phyloP scores from a whole-genome alignment of 2,888 invertebrate species.

The Drosophila putrida region DNA sequence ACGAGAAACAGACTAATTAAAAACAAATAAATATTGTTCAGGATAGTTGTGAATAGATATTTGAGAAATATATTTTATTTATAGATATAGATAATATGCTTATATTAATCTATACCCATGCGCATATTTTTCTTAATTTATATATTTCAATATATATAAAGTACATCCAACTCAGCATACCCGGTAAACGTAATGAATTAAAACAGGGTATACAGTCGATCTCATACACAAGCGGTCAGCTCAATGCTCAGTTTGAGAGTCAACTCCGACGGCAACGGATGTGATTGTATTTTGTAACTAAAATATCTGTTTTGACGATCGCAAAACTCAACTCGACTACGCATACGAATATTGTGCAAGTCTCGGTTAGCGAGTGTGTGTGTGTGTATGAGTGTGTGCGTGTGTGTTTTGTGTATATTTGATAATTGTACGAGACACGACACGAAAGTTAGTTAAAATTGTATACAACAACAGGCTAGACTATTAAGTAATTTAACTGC shows the following conservation, averaged over 20 bases:
- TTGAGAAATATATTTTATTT: too few species aligned
- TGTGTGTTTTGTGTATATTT: constrained; percentile 22
- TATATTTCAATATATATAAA: too few species aligned
- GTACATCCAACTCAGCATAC: too few species aligned
- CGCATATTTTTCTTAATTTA: too few species aligned
- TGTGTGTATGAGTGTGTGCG: constrained; percentile 1
- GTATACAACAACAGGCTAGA: constrained; percentile 23
- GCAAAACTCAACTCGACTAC: constrained; percentile 7
- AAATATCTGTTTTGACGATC: constrained; percentile 5
- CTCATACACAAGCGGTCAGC: not conserved
- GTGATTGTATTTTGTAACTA: constrained; percentile 16
- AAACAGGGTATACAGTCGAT: constrained; percentile 1
- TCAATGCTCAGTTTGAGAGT: constrained; percentile 51
- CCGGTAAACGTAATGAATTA: too few species aligned
- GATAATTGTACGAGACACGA: constrained; percentile 56
- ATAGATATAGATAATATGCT: too few species aligned
- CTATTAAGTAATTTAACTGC: constrained; percentile 27
- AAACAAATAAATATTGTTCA: too few species aligned
- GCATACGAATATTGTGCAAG: constrained; percentile 56
- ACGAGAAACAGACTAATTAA: too few species aligned
- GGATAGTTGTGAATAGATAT: too few species aligned
- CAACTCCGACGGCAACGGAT: constrained; percentile 46
- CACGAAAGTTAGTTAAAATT: constrained; percentile 38
- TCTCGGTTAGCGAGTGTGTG: constrained; percentile 36
- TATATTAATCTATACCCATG: too few species aligned